These are phyloP conservation scores for Anthopleura sola DNA, from an alignment of 64 coral and sea anemone species.

Conservation along the genomic window DNA sequence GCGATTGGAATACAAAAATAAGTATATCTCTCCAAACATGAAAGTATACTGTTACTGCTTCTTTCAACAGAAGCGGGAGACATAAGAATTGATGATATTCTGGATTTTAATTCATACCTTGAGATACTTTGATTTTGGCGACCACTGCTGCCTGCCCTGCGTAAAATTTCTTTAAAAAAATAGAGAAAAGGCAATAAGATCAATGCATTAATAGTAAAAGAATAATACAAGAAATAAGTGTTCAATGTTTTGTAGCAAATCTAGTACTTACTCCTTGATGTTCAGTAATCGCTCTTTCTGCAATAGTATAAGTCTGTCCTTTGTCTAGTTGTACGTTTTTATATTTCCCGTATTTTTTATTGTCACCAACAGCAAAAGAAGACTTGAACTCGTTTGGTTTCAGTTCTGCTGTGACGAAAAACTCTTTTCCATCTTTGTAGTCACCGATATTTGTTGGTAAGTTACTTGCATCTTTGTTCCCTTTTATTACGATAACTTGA, in stretches of 20 bases:
- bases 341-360: not conserved
- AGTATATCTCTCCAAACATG: no score
- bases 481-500: not conserved
- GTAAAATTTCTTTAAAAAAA: not conserved
- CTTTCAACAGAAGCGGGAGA: no score
- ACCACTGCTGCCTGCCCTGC: not conserved
- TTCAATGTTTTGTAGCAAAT: not conserved
- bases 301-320: conserved; percentile 4
- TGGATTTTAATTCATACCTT: not conserved
- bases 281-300: conserved; percentile 23
- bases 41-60: no score
- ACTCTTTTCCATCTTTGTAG: not conserved
- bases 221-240: no score
- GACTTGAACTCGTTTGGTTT: not conserved
- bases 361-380: conserved; percentile 21
- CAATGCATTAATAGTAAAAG: no score
- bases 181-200: not conserved
- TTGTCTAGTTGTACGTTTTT: not conserved
- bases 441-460: not conserved
- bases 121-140: not conserved
- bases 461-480: not conserved
- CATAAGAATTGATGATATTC: no score
- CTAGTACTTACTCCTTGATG: conserved; percentile 1
- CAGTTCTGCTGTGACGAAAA: not conserved
- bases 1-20: no score